Percentiles rank a stretch among this genome's conserved stretches.
Conservation (phyloP, 1,140 invertebrate genomes). For the Eriosoma lanigerum region DNA sequence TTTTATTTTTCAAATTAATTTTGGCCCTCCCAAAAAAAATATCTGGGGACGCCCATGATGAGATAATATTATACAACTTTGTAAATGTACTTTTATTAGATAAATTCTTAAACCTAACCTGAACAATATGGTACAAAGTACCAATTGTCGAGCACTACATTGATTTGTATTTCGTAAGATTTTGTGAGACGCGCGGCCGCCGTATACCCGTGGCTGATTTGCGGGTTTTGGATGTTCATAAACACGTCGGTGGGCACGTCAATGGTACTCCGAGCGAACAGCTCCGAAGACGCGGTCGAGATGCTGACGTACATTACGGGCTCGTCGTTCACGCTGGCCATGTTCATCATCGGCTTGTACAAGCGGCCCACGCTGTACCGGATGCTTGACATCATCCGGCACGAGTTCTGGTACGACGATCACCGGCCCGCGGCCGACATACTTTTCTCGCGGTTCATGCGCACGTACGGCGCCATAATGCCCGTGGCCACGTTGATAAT, state of each 20-base stretch:
- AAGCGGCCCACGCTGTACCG: background rate
- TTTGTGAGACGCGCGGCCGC: background rate
- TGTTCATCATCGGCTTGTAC: slow-evolving; percentile 7
- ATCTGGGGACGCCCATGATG: too few relatives aligned
- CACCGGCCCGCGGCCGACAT: background rate
- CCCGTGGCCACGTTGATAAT: background rate
- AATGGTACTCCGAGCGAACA: background rate
- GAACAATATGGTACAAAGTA: too few relatives aligned
- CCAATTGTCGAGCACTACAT: too few relatives aligned
- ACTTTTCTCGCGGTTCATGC: slow-evolving; percentile 2
- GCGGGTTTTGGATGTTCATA: background rate
- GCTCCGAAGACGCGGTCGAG: background rate
- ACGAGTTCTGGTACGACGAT: background rate
- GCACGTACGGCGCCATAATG: background rate
- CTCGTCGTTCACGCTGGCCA: background rate
- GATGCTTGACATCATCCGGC: background rate
- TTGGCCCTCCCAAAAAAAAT: too few relatives aligned
- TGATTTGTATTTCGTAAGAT: background rate
- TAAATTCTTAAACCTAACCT: too few relatives aligned
- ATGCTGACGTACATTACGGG: slow-evolving; percentile 21
- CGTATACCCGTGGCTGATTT: background rate
- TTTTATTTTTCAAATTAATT: too few relatives aligned
- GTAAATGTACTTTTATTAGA: too few relatives aligned
- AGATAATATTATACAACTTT: too few relatives aligned
- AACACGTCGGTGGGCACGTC: background rate